These are phyloP conservation scores for Hydrozoanthus tunicans DNA, from an alignment of 64 coral and sea anemone species.

Conservation along the genomic window DNA sequence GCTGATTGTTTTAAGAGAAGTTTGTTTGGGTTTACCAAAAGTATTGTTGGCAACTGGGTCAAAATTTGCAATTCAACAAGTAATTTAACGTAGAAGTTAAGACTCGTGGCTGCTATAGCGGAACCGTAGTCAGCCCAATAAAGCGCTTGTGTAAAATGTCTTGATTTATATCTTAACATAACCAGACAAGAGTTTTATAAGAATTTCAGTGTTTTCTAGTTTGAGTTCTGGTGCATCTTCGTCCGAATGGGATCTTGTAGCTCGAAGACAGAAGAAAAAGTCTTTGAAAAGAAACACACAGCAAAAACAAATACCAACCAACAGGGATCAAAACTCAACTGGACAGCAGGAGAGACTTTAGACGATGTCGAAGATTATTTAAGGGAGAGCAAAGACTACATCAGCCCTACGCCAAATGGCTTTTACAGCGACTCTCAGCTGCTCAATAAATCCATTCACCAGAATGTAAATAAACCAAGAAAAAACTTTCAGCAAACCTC, in stretches of 20 bases:
- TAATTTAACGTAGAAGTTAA: background rate
- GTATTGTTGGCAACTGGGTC: background rate
- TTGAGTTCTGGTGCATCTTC: background rate
- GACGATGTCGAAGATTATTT: constrained; percentile 52
- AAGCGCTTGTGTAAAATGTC: background rate
- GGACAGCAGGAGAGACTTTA: background rate
- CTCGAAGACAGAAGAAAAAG: constrained; percentile 14
- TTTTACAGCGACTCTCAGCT: constrained; percentile 1
- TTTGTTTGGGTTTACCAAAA: background rate
- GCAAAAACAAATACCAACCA: background rate
- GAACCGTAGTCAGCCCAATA: background rate
- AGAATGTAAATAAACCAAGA: constrained; percentile 11
- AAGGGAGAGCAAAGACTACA: background rate
- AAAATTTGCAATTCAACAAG: constrained; percentile 41
- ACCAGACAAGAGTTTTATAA: background rate
- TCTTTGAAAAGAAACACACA: background rate
- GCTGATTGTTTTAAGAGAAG: constrained; percentile 1
- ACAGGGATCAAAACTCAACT: background rate
- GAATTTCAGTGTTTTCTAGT: background rate
- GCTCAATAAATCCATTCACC: constrained; percentile 23
- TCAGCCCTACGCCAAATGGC: background rate
- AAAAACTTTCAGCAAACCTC: constrained; percentile 39
- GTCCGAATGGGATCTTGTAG: constrained; percentile 44
- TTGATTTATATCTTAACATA: background rate
- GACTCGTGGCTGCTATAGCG: background rate